Evolutionary conservation across 1,140 invertebrate species (phyloP).

Genomic region (Nasonia longicornis): DNA sequence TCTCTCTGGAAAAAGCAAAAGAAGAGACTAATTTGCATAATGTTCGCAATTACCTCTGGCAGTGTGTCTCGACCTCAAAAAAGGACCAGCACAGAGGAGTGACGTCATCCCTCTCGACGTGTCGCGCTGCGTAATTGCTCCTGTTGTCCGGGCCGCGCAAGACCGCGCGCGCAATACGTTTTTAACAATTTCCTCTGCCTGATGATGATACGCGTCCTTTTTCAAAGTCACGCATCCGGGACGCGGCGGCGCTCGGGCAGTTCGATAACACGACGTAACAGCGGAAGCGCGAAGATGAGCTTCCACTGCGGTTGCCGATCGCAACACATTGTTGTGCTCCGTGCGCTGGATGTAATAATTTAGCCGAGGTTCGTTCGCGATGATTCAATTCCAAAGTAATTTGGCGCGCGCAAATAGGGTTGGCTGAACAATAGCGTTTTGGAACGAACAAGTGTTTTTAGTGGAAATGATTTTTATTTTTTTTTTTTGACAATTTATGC

Average conservation of each 20-base stretch:
- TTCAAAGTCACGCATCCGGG: conserved; percentile 24
- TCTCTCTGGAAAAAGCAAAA: not conserved
- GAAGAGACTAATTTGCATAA: conserved; percentile 2
- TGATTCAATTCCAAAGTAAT: too few species aligned
- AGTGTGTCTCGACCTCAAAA: not conserved
- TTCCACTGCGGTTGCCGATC: not conserved
- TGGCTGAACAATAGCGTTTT: not conserved
- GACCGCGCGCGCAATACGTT: not conserved
- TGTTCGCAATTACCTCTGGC: not conserved
- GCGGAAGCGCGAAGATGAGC: conserved; percentile 11
- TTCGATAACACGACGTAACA: conserved; percentile 17
- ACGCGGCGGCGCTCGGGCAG: not conserved
- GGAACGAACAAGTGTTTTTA: too few species aligned
- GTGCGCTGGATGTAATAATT: not conserved
- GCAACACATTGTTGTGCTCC: not conserved
- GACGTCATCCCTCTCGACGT: not conserved
- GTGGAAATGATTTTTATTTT: too few species aligned
- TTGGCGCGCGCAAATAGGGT: not conserved
- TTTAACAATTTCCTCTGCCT: conserved; percentile 12
- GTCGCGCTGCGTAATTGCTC: not conserved
- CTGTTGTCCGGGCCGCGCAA: not conserved
- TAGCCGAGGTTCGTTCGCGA: too few species aligned
- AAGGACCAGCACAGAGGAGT: not conserved
- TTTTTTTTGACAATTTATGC: too few species aligned
- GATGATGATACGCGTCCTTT: conserved; percentile 13